Evolutionary conservation across 2,797 vertebrate species (phyloP).

Genomic region (Microhierax caerulescens): DNA sequence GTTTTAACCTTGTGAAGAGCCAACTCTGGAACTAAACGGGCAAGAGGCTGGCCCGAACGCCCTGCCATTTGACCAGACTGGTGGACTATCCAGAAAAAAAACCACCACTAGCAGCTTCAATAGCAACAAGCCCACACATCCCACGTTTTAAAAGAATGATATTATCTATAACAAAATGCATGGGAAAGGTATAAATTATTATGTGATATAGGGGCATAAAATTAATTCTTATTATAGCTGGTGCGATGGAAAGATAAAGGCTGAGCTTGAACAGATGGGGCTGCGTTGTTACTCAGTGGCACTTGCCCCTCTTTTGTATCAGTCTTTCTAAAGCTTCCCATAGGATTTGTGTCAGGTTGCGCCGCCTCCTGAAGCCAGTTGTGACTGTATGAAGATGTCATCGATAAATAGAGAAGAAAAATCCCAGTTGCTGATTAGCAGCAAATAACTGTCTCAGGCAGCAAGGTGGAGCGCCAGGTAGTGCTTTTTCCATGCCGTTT

Average conservation of each 20-base stretch:
- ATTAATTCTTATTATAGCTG: not conserved
- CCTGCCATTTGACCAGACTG: not conserved
- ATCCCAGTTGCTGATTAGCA: not conserved
- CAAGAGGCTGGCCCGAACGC: not conserved
- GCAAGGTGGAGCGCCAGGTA: conserved; percentile 25
- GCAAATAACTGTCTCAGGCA: not conserved
- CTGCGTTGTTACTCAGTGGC: not conserved
- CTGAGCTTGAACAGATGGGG: not conserved
- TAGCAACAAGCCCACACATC: not conserved
- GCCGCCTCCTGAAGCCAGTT: not conserved
- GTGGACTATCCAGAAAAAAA: not conserved
- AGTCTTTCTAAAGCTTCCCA: not conserved
- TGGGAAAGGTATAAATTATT: not conserved
- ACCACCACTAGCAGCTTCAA: not conserved
- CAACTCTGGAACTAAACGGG: not conserved
- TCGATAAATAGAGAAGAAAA: not conserved
- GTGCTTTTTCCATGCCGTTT: not conserved
- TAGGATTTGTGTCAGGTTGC: not conserved
- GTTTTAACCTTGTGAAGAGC: not conserved
- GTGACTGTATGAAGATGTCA: not conserved
- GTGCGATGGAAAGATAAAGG: not conserved
- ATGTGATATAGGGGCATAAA: fast-evolving
- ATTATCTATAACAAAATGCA: not conserved
- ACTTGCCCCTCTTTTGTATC: not conserved
- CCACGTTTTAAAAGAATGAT: not conserved